Conservation (phyloP, 2,113 vertebrate genomes). For the Chrysemys picta region DNA sequence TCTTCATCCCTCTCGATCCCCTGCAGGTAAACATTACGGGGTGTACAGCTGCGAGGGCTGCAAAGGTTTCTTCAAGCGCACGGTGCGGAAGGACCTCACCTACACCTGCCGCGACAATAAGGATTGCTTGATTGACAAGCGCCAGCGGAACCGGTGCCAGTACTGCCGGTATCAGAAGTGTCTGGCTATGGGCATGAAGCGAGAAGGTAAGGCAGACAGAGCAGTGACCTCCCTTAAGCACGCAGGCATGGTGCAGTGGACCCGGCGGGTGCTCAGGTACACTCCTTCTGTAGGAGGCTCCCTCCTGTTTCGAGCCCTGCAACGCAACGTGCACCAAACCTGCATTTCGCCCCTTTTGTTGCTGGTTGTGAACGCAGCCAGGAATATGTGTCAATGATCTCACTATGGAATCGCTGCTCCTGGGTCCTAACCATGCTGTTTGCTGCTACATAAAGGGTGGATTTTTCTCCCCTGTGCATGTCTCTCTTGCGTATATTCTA, state of each 20-base stretch:
- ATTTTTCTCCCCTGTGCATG: neutral
- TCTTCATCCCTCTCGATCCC: accelerated
- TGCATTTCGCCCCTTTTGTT: neutral
- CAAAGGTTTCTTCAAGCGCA: slow-evolving; percentile 99
- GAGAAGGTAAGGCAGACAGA: slow-evolving; percentile 90
- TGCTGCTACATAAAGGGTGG: accelerated
- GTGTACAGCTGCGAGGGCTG: slow-evolving; percentile 99
- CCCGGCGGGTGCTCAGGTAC: accelerated
- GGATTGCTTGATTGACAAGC: slow-evolving; percentile 97
- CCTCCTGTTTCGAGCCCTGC: accelerated
- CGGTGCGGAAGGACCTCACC: slow-evolving; percentile 95
- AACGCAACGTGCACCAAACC: accelerated
- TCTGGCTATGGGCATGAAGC: slow-evolving; percentile 99
- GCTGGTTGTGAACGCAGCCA: neutral
- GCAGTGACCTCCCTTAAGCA: neutral
- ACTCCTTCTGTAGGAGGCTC: accelerated
- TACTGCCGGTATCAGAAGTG: slow-evolving; percentile 99
- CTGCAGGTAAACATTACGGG: slow-evolving; percentile 95
- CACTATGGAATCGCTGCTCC: accelerated
- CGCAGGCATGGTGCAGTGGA: neutral
- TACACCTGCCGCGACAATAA: slow-evolving; percentile 98
- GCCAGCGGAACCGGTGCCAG: slow-evolving; percentile 98
- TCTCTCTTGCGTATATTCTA: accelerated
- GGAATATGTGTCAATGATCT: accelerated
- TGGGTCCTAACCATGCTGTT: neutral